A percentile compares a stretch with the other conserved stretches of the same genome.
Conservation (phyloP, 2,888 invertebrate species). For the Tachina lurida region DNA sequence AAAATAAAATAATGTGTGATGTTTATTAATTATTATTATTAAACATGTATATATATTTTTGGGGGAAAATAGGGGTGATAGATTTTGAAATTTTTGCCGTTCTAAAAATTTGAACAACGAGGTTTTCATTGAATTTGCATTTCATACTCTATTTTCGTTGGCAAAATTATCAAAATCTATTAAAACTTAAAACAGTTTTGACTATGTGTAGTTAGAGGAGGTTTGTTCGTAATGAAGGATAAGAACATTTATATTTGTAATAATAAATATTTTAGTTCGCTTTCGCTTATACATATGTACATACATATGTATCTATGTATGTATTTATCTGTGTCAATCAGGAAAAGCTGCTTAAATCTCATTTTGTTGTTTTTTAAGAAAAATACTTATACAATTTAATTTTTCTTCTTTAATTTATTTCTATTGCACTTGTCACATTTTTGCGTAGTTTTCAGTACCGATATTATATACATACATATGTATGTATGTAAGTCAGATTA, state of each 20-base stretch:
- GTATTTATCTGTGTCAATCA: too few relatives aligned
- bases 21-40: background rate
- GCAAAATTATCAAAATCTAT: constrained; percentile 23
- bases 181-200: constrained; percentile 77
- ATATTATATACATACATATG: too few relatives aligned
- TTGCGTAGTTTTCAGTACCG: too few relatives aligned
- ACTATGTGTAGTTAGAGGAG: constrained; percentile 31
- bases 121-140: background rate
- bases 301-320: too few relatives aligned
- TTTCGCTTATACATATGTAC: too few relatives aligned
- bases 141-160: background rate
- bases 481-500: too few relatives aligned
- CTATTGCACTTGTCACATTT: too few relatives aligned
- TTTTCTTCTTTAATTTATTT: too few relatives aligned
- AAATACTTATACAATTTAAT: too few relatives aligned
- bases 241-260: background rate
- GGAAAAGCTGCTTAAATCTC: too few relatives aligned
- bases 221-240: background rate
- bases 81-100: constrained; percentile 19
- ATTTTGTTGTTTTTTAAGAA: too few relatives aligned
- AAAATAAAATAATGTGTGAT: constrained; percentile 29
- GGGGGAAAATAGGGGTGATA: background rate
- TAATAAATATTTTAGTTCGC: background rate
- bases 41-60: background rate
- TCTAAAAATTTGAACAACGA: background rate